Evolutionary conservation across 2,888 invertebrate genomes (phyloP), one percentile per base, ranked within the genome.

Genomic region (Gandaritis pyraliata): DNA sequence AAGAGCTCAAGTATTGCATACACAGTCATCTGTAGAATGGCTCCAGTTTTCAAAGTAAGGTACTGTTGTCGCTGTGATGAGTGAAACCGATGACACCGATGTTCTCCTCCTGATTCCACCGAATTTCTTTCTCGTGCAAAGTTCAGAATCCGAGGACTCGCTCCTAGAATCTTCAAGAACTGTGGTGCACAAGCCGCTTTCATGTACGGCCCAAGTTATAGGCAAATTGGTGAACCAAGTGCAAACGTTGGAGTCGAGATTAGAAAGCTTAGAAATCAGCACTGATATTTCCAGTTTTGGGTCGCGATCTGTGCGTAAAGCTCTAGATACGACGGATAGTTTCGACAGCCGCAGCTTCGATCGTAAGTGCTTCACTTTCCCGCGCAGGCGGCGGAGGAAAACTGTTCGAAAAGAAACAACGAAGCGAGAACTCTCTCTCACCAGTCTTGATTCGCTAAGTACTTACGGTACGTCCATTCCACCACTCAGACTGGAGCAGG

Each of bases 31-130:
- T 41, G 13, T 80, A 88, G 82, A 73, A 90, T 89, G 90, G 88
- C 85, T 73, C 63, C 56, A 69, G 54, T 72, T 77, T 80, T 64
- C 55, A 47, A 53, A 52, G 55, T 61, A 43, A 38, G 47, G 65
- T 65, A 61, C 65, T 68, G 64, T 62, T 73, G 59, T 70, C 68
- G 71, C 71, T 87, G 91, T 87, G 76, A 93, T 93, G 92, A 92
- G 91, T 92, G 92, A 92, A 68, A 92, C 92, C 68, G 97, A 96
- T 93, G 97, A 97, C 88, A 97, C 97, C 4, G 97, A 97, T 87
- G 94, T 96, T 76, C 92, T 97, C 68, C 86, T 97, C 73, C 85
- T 96, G 73, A 96, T 97, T 81, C 96, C 96, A 65, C 97, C 97
- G 12, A 94, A 96, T 83, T 94, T 96, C 75, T 96, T 95, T 77